Evolutionary conservation across 1,140 invertebrate genomes (phyloP).

Genomic region (Trichonephila inaurata): DNA sequence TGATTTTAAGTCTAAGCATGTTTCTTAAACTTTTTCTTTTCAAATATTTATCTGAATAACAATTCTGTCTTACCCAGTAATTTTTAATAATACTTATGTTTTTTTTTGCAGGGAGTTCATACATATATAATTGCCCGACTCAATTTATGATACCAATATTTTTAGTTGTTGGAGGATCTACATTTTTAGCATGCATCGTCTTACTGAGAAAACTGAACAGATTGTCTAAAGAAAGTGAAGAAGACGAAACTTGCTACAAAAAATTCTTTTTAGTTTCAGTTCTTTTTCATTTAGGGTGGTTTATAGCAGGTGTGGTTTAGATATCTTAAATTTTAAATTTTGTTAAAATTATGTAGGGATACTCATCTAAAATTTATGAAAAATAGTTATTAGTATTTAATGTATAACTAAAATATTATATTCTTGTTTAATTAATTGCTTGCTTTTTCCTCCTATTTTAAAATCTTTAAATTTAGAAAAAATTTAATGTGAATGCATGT

Average conservation of each 20-base stretch:
- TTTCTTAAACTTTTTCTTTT: no score
- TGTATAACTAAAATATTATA: no score
- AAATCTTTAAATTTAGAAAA: no score
- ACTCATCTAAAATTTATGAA: no score
- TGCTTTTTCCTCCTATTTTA: no score
- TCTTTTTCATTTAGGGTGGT: slow-evolving; percentile 87
- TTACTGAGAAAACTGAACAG: slow-evolving; percentile 43
- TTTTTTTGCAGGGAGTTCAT: slow-evolving; percentile 26
- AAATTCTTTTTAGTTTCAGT: slow-evolving; percentile 1
- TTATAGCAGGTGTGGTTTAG: slow-evolving; percentile 84
- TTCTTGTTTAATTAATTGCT: no score
- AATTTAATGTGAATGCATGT: no score
- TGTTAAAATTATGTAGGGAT: no score
- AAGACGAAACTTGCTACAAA: slow-evolving; percentile 29
- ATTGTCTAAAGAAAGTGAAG: slow-evolving; percentile 7
- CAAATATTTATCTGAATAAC: no score
- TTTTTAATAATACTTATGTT: background rate
- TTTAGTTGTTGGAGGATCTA: slow-evolving; percentile 44
- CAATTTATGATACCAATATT: slow-evolving; percentile 65
- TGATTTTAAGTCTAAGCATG: no score
- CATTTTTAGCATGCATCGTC: slow-evolving; percentile 25
- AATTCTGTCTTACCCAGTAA: no score
- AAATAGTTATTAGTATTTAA: no score
- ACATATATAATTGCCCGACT: slow-evolving; percentile 31
- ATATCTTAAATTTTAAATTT: background rate